Evolutionary conservation across 2,113 vertebrate species (phyloP).

Genomic region (Girardinichthys multiradiatus): DNA sequence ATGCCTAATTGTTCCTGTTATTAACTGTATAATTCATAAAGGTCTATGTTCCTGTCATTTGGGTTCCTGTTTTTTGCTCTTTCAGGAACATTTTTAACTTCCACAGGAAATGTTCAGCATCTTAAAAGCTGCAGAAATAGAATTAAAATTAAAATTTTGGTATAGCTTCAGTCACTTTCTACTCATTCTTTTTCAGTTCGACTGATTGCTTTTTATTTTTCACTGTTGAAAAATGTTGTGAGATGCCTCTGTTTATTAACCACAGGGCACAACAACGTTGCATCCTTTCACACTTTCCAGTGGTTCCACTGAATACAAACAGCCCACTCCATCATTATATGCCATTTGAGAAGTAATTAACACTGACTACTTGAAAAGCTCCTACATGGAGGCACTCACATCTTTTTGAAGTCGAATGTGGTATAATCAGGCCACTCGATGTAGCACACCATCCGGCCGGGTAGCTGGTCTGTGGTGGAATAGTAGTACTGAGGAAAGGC

Average conservation of each 20-base stretch:
- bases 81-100: neutral
- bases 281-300: neutral
- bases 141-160: slow-evolving; percentile 4
- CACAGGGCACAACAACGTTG: slow-evolving; percentile 25
- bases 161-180: neutral
- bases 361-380: slow-evolving; percentile 1
- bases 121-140: neutral
- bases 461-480: slow-evolving; percentile 80
- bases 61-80: neutral
- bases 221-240: too few relatives aligned
- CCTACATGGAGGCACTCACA: slow-evolving; percentile 80
- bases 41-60: neutral
- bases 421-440: slow-evolving; percentile 90
- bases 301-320: slow-evolving; percentile 34
- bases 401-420: slow-evolving; percentile 81
- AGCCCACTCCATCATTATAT: slow-evolving; percentile 21
- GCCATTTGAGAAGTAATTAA: slow-evolving; percentile 37
- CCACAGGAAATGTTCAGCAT: neutral
- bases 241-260: slow-evolving; percentile 28
- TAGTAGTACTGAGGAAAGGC: slow-evolving; percentile 95
- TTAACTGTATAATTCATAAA: neutral
- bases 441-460: slow-evolving; percentile 86
- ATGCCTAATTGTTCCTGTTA: neutral
- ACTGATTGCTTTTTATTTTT: neutral
- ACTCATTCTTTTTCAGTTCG: slow-evolving; percentile 1